phyloP scores from a whole-genome alignment of 2,113 vertebrate genomes.

The Macrotus californicus region DNA sequence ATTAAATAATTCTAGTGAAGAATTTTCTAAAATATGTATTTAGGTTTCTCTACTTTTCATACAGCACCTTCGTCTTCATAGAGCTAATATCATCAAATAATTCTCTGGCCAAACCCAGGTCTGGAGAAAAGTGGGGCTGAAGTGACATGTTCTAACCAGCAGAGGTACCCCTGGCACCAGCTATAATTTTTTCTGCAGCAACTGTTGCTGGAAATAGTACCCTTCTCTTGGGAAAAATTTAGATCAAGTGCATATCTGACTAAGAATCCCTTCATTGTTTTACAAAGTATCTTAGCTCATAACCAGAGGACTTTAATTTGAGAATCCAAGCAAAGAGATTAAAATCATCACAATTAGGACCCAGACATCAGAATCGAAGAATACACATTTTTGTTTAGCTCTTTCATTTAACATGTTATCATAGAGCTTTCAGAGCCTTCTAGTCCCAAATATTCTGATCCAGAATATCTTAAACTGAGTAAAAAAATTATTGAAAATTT shows the following conservation, averaged over 20 bases:
- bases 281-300: not conserved
- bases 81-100: not conserved
- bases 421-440: not conserved
- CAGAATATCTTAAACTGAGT: not conserved
- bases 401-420: not conserved
- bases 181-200: not conserved
- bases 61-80: not conserved
- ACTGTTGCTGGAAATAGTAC: not conserved
- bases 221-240: slow-evolving; percentile 10
- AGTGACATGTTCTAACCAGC: slow-evolving; percentile 41
- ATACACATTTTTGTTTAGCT: not conserved
- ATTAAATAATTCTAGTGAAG: not conserved
- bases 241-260: slow-evolving; percentile 22
- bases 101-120: not conserved
- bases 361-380: slow-evolving; percentile 18
- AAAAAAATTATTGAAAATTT: not conserved
- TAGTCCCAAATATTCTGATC: not conserved
- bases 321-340: slow-evolving; percentile 18
- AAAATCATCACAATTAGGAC: not conserved
- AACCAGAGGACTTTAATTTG: not conserved
- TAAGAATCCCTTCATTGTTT: slow-evolving; percentile 33
- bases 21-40: not conserved
- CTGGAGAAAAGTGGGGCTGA: not conserved
- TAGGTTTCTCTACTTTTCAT: not conserved
- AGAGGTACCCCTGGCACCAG: slow-evolving; percentile 62